A percentile compares a stretch with the other conserved stretches of the same genome.
These are phyloP conservation scores for Agriopis leucophaearia DNA, from an alignment of 2,888 invertebrate species.

Conservation along the genomic window DNA sequence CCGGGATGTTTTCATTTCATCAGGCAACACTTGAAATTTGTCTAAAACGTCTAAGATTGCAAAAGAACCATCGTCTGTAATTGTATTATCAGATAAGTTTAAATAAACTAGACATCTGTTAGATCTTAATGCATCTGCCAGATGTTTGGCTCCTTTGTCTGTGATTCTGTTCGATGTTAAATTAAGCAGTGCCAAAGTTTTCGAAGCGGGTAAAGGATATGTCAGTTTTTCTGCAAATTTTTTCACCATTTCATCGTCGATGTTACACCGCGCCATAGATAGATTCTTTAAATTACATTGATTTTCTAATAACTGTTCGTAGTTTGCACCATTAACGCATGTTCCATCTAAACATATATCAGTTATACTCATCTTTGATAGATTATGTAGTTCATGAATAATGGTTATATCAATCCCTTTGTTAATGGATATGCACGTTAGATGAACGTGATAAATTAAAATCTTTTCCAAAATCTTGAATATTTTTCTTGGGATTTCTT, in stretches of 20 bases:
- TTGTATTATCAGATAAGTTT: conserved; percentile 64
- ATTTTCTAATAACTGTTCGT: conserved; percentile 36
- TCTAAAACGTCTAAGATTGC: conserved; percentile 25
- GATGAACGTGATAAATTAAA: conserved; percentile 51
- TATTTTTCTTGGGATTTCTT: conserved; percentile 53
- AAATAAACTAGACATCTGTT: conserved; percentile 66
- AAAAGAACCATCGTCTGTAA: conserved; percentile 62
- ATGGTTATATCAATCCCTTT: conserved; percentile 51
- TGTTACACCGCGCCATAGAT: conserved; percentile 64
- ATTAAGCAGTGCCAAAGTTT: conserved; percentile 59
- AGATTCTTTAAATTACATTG: conserved; percentile 43
- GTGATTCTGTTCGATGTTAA: conserved; percentile 68
- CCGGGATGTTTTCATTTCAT: neutral
- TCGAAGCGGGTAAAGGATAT: conserved; percentile 57
- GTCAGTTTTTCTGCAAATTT: conserved; percentile 55
- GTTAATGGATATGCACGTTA: conserved; percentile 56
- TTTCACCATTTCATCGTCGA: conserved; percentile 58
- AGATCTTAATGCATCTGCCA: conserved; percentile 59
- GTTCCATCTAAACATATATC: conserved; percentile 65
- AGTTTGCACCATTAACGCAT: conserved; percentile 57
- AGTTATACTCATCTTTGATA: conserved; percentile 58
- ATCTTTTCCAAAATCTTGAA: conserved; percentile 59
- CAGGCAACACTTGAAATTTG: neutral
- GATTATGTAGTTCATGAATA: conserved; percentile 61
- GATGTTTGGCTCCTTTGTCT: conserved; percentile 57